Conservation (phyloP, 2,113 vertebrate species). For the Melanerpes aurifrons region DNA sequence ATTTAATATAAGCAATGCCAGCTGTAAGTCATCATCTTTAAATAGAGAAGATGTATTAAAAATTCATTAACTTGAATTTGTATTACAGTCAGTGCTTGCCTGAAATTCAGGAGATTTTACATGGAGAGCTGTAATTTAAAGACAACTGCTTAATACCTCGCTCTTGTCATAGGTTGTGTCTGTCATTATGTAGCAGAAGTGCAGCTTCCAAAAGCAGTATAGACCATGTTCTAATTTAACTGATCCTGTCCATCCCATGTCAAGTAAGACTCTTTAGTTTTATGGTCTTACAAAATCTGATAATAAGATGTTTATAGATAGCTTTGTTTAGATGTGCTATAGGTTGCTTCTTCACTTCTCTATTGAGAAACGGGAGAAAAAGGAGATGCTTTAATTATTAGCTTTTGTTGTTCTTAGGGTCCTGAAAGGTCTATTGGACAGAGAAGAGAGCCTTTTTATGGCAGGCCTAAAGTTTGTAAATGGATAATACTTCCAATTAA, state of each 20-base stretch:
- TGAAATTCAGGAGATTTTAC: conserved; percentile 65
- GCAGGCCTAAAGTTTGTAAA: conserved; percentile 77
- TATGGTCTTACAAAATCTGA: conserved; percentile 24
- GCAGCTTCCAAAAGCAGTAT: conserved; percentile 56
- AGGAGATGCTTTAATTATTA: conserved; percentile 77
- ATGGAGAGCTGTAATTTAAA: conserved; percentile 62
- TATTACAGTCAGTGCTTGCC: conserved; percentile 65
- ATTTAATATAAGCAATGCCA: conserved; percentile 72
- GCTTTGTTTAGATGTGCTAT: conserved; percentile 53
- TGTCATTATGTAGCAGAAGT: conserved; percentile 15
- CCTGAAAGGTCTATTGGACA: conserved; percentile 76
- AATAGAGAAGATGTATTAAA: conserved; percentile 68
- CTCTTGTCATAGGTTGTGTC: conserved; percentile 53
- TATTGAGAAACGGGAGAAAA: conserved; percentile 21
- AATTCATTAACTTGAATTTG: conserved; percentile 70
- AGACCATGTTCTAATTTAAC: conserved; percentile 51
- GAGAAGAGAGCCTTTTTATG: conserved; percentile 80
- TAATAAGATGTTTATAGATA: conserved; percentile 66
- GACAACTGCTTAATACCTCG: conserved; percentile 57
- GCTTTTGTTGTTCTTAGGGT: conserved; percentile 77
- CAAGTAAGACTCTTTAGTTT: conserved; percentile 65
- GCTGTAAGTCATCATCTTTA: conserved; percentile 70
- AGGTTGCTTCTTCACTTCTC: conserved; percentile 68
- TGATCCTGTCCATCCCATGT: conserved; percentile 59
- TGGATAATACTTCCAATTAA: conserved; percentile 83